These are phyloP conservation scores for Nerophis ophidion DNA, from an alignment of 2,113 vertebrate genomes.

Conservation along the genomic window DNA sequence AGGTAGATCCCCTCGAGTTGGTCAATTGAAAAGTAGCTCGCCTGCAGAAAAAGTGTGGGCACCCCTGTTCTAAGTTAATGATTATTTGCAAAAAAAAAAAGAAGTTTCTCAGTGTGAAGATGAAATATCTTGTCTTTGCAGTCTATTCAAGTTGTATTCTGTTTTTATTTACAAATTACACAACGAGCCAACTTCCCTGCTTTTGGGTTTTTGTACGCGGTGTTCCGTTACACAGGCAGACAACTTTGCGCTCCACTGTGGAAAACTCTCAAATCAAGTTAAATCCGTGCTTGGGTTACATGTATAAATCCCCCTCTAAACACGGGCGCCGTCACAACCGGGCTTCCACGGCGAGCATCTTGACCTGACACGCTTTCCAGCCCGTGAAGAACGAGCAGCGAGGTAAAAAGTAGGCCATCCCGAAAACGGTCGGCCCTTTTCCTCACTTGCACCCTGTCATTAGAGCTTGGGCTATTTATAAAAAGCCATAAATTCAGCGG, in stretches of 20 bases:
- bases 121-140: too few species aligned
- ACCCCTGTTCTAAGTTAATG: too few species aligned
- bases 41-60: too few species aligned
- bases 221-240: constrained; percentile 14
- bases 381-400: neutral
- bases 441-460: constrained; percentile 65
- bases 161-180: too few species aligned
- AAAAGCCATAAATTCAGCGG: constrained; percentile 60
- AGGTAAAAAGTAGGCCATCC: constrained; percentile 47
- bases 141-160: too few species aligned
- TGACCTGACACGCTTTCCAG: constrained; percentile 28
- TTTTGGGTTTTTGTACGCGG: neutral
- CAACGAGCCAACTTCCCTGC: too few species aligned
- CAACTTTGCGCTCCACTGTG: constrained; percentile 25
- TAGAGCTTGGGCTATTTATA: constrained; percentile 70
- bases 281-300: constrained; percentile 22
- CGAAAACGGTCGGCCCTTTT: constrained; percentile 45
- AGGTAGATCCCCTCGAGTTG: too few species aligned
- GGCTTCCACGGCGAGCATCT: constrained; percentile 30
- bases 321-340: constrained; percentile 21
- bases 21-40: too few species aligned
- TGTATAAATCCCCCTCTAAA: constrained; percentile 36
- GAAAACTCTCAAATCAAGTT: constrained; percentile 22
- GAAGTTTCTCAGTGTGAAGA: too few species aligned
- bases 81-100: too few species aligned